A percentile compares a stretch with the other conserved stretches of the same genome.
Conservation (phyloP, 2,797 vertebrate species). For the Smutsia temminckii region DNA sequence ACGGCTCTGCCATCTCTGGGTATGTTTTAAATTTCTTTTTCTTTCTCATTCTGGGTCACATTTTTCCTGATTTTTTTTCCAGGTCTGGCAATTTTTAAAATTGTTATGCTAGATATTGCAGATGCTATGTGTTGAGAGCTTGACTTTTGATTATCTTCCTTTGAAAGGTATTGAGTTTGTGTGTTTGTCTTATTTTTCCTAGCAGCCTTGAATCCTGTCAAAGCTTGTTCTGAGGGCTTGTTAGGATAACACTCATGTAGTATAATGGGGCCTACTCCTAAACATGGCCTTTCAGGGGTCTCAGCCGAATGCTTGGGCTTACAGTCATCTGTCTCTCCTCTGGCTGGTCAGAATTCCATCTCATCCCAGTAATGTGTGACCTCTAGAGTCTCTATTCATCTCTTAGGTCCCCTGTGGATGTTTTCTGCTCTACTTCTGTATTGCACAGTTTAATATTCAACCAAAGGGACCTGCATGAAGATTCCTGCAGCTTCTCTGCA, state of each 20-base stretch:
- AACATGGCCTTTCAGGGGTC: neutral
- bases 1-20: neutral
- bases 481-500: neutral
- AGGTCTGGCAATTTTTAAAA: neutral
- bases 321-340: neutral
- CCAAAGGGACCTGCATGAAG: neutral
- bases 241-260: neutral
- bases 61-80: neutral
- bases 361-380: neutral
- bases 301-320: neutral
- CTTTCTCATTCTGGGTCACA: neutral
- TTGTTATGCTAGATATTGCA: neutral
- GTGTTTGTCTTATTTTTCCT: neutral
- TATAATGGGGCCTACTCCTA: neutral
- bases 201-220: neutral
- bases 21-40: neutral
- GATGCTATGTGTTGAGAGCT: neutral
- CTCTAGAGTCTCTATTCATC: neutral
- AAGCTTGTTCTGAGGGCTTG: neutral
- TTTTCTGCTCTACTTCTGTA: neutral
- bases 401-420: neutral
- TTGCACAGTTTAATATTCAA: neutral
- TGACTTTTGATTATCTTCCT: neutral
- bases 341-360: neutral
- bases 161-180: neutral